Evolutionary conservation across 2,797 vertebrate genomes (phyloP).

Genomic region (Calcarius lapponicus): DNA sequence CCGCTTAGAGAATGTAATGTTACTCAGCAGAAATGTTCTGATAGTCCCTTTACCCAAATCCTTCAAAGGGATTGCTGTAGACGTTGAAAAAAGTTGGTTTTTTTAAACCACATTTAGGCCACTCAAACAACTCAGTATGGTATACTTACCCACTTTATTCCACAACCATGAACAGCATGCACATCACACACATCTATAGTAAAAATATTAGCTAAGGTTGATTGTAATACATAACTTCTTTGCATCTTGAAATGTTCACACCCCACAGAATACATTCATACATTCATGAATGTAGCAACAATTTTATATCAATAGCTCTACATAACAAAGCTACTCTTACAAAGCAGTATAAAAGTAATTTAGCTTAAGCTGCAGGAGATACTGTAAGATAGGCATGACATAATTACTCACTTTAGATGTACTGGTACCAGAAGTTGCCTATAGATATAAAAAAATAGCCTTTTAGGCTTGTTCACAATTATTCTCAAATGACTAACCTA

Average conservation of each 20-base stretch:
- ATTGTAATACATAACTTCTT: not conserved
- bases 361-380: not conserved
- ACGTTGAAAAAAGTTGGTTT: not conserved
- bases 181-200: not conserved
- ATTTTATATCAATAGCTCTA: not conserved
- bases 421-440: not conserved
- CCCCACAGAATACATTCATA: not conserved
- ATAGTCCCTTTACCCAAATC: not conserved
- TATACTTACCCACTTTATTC: not conserved
- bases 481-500: not conserved
- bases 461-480: not conserved
- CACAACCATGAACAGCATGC: not conserved
- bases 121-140: not conserved
- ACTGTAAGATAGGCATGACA: not conserved
- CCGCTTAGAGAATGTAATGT: not conserved
- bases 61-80: not conserved
- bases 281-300: not conserved
- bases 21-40: not conserved
- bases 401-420: not conserved
- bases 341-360: not conserved
- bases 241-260: not conserved
- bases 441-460: not conserved
- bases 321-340: not conserved
- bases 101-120: not conserved
- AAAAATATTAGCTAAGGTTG: not conserved